Base-by-base conservation (phyloP, 1,140 invertebrate species). In the Solenopsis invicta region DNA sequence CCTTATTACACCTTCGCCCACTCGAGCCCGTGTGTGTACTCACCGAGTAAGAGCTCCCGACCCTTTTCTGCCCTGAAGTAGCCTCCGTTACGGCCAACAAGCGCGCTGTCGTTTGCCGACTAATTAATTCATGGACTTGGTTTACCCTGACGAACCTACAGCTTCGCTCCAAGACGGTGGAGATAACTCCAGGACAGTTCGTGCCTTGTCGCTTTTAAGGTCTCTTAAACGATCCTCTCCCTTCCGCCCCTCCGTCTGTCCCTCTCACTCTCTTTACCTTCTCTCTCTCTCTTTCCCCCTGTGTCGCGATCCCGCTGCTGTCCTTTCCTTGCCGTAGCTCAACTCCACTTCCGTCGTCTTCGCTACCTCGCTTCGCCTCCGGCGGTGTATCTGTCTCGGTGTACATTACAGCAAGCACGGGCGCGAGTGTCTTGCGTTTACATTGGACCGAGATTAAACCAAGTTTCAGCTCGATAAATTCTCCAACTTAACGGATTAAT, bases 111-210 rank as follows among this genome's bases (percentile, higher is more conserved):
- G 91, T 91, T 91, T 92, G 88, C 78, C 81, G 88, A 84, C 77
- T 92, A 92, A 93, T 93, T 93, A 92, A 92, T 92, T 93, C 92
- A 89, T 86, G 87, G 66, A 90, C 76, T 91, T 64, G 84, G 87
- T 92, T 92, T 89, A 90, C 90, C 88, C 61, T 84, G 86, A 84
- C 69, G 62, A 80, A 67, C 76, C 88, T 61, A 67, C 69, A 88
- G 82, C 75, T 59, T 37, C 52, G 62, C 78, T 71, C 21, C 78
- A 86, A 90, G 88, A 92, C 75, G 82, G 78, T 62, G 52, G 29
- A 82, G 82, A 88, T 91, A 91, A 89, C 76, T 89, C 50, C 56
- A 48, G 41, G 64, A 74, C 61, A 77, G 80, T 87, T 74, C 88
- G 81, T 85, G 76, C 85, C 89, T 88, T 78, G 88, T 90, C 81